Evolutionary conservation across 2,888 invertebrate species (phyloP), one percentile per base, ranked within the genome.

Genomic region (Morpho deidamia): DNA sequence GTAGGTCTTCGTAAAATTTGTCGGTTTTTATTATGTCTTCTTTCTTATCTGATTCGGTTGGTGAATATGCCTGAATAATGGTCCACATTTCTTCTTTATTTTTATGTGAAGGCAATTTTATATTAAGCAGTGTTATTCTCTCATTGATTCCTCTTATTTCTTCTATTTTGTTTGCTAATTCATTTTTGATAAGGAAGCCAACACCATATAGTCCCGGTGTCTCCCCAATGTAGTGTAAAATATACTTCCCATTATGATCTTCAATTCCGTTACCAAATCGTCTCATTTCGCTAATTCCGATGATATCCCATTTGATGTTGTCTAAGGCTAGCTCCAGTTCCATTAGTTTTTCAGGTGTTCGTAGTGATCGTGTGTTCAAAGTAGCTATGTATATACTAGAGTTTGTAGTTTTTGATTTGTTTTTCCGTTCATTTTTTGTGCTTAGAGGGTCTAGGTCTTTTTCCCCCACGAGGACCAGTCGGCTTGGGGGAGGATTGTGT

Each of bases 1-100:
- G 50, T 37, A 62, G 33, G 2, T 63, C 53, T 40, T 47, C 40
- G 33, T 62, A 62, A 12, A 63, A 59, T 42, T 62, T 57, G 39
- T 59, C 54, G 7, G 56, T 63, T 52, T 60, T 61, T 52, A 9
- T 35, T 42, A 57, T 44, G 11, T 61, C 58, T 53, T 62, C 55
- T 41, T 56, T 58, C 33, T 54, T 64, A 35, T 55, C n/a, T n/a
- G n/a, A n/a, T n/a, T n/a, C n/a, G n/a, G n/a, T n/a, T 44, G 63
- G 63, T 38, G 64, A 60, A 55, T 66, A 64, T 8, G 58, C 61
- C 34, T 65, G 64, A n/a, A 63, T 63, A 8, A 67, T 60, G 5
- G 62, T 51, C 63, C 63, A 65, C 44, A 50, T 47, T 53, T 55
- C 44, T 33, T 58, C 41, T 41, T 40, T 44, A 58, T 11, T 40